Conservation (phyloP, 1,140 invertebrate species). For the Helicorthomorpha holstii region DNA sequence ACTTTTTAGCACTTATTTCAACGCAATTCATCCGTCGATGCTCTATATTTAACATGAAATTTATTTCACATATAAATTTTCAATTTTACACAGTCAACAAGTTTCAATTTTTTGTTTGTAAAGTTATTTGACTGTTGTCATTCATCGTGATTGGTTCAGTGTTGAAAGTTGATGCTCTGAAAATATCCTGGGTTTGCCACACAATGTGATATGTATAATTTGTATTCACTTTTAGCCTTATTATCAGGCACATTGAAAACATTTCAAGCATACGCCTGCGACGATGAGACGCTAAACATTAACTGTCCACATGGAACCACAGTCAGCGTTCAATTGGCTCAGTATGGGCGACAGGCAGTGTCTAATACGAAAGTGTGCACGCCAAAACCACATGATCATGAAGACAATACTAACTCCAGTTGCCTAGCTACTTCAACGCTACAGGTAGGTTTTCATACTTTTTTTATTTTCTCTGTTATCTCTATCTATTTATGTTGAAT, state of each 20-base stretch:
- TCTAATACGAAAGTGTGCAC: no score
- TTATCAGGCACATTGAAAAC: constrained; percentile 71
- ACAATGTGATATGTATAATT: constrained; percentile 1
- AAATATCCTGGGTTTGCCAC: neutral
- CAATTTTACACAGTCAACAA: no score
- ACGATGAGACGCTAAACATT: constrained; percentile 62
- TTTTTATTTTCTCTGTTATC: no score
- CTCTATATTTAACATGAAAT: no score
- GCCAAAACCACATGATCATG: no score
- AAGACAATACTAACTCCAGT: constrained; percentile 18
- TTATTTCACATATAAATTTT: no score
- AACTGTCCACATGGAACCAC: constrained; percentile 69
- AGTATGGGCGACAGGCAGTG: constrained; percentile 30
- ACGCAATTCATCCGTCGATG: no score
- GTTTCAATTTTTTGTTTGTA: no score
- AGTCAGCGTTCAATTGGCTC: constrained; percentile 67
- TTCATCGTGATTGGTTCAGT: neutral
- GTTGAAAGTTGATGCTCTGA: no score
- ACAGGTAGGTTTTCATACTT: constrained; percentile 19
- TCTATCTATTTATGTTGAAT: no score
- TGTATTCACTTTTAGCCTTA: constrained; percentile 42
- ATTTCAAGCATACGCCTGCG: constrained; percentile 70
- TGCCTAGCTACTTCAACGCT: constrained; percentile 21
- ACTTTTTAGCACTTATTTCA: no score
- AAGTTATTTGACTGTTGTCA: no score